Conservation (phyloP, 2,888 invertebrate species). For the Herminia tarsipennalis region DNA sequence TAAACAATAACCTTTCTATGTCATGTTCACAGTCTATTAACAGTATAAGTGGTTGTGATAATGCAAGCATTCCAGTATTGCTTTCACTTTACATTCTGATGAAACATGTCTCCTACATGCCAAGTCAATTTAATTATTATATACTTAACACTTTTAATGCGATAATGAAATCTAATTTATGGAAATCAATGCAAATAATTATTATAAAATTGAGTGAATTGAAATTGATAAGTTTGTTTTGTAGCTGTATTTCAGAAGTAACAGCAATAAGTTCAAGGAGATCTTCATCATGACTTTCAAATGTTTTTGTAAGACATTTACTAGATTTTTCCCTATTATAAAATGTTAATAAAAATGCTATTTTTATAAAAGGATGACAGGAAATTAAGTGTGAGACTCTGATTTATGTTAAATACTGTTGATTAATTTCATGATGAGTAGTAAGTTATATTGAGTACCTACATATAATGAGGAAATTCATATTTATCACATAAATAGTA, state of each 20-base stretch:
- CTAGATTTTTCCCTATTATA: no score
- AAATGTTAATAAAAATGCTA: not conserved
- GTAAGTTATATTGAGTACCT: not conserved
- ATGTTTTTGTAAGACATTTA: no score
- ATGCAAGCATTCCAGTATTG: conserved; percentile 63
- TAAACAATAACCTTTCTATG: conserved; percentile 45
- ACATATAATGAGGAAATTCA: conserved; percentile 1
- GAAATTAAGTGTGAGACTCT: not conserved
- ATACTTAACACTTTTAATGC: not conserved
- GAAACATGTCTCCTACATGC: conserved; percentile 44
- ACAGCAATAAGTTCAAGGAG: no score
- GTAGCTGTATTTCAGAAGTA: no score
- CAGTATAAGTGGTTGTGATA: conserved; percentile 59
- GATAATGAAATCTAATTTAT: not conserved
- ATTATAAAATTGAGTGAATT: no score
- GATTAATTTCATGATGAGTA: not conserved
- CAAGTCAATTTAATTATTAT: conserved; percentile 19
- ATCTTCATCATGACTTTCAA: no score
- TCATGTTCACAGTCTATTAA: conserved; percentile 57
- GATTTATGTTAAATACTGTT: conserved; percentile 7
- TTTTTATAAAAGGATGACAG: not conserved
- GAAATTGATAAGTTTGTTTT: no score
- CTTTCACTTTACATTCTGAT: conserved; percentile 69
- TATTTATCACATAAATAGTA: conserved; percentile 1
- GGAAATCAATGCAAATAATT: no score